Base-by-base conservation (phyloP, 2,113 vertebrate genomes). In the Geococcyx californianus region DNA sequence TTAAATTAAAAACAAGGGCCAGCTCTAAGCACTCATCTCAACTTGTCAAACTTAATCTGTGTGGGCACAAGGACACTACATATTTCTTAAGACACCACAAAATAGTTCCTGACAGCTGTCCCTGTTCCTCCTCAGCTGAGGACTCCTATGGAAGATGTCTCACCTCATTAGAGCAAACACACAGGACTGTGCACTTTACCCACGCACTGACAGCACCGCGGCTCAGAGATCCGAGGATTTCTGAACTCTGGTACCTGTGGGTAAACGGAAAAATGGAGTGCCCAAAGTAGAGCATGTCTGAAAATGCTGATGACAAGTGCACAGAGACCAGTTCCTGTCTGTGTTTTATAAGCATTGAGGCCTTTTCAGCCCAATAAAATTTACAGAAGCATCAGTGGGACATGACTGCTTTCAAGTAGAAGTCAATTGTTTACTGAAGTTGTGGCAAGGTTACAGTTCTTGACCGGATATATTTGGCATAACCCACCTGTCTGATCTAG, bases 1-100 rank as follows among this genome's bases (percentile, higher is more conserved):
- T 68, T 11, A 69, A 92, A 96, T 92, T 55, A 96, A 92, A 97
- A 96, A 49, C 94, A 95, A 86, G 88, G 92, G 79, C 72, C 87
- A 86, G 82, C 51, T 83, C 82, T 59, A 86, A 76, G 82, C 18
- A 66, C 47, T 88, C 17, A 0, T 82, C 84, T 91, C 92, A 80
- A 16, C 62, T 73, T 94, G 93, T 90, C 93, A 93, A 47, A 93
- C 44, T 94, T 68, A 64, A 93, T 86, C 67, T 59, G 79, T 47
- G 92, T 85, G 90, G 92, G 92, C 92, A 88, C 76, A 51, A 5
- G 51, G 75, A 92, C 4, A 13, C 90, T 77, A 83, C 63, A 36
- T n/a, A 83, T 68, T 90, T 74, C 64, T 94, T 44, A 73, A 90
- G 84, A 60, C 82, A 85, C 34, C 60, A 85, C 82, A 80, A 44